Conservation (phyloP, 2,797 vertebrate genomes). For the Halcyon badia region DNA sequence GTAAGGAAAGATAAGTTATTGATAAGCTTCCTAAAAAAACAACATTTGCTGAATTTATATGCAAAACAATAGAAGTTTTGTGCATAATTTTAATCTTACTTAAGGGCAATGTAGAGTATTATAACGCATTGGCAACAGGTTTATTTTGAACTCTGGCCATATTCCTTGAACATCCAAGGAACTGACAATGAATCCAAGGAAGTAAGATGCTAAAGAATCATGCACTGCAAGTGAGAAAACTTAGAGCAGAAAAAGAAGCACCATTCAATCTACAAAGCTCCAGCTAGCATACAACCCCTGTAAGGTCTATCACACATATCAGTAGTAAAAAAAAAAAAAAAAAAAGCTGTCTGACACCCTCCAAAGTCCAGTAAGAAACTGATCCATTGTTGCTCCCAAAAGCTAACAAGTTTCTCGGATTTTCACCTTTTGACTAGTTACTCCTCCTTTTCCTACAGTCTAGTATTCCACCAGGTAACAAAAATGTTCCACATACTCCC, state of each 20-base stretch:
- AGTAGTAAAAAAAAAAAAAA: neutral
- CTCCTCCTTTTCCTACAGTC: neutral
- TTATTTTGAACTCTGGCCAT: neutral
- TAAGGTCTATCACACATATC: neutral
- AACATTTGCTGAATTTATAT: neutral
- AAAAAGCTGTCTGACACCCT: neutral
- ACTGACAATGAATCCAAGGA: neutral
- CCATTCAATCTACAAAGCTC: neutral
- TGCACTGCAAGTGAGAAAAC: neutral
- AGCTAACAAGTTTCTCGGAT: neutral
- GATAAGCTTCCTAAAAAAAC: neutral
- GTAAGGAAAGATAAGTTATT: neutral
- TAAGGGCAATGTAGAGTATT: neutral
- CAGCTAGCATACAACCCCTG: too few species aligned
- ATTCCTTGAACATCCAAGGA: neutral
- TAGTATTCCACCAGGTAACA: neutral
- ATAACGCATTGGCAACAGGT: neutral
- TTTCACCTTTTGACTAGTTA: neutral
- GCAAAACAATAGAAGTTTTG: neutral
- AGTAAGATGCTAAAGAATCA: neutral
- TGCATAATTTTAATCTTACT: neutral
- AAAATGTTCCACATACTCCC: neutral
- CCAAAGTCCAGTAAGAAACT: neutral
- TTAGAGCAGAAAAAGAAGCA: neutral
- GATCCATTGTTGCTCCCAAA: neutral